Percentiles rank a stretch among this genome's conserved stretches.
Evolutionary conservation across 2,113 vertebrate genomes (phyloP).

Genomic region (Penelope pileata): DNA sequence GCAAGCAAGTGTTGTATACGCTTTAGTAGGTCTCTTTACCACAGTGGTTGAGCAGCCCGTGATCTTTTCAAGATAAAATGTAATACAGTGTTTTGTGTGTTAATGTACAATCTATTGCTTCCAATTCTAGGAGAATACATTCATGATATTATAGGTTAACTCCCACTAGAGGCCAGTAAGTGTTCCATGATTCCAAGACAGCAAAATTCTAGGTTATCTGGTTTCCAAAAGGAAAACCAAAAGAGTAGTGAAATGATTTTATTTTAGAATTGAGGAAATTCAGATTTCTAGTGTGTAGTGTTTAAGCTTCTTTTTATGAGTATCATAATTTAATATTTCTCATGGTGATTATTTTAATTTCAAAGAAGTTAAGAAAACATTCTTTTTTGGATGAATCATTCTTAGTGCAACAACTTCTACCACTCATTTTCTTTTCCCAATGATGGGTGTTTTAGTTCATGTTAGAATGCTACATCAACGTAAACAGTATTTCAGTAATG

Average conservation of each 20-base stretch:
- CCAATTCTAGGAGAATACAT: neutral
- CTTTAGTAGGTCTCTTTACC: neutral
- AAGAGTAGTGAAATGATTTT: neutral
- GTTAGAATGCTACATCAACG: neutral
- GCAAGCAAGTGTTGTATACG: neutral
- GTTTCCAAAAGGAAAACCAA: neutral
- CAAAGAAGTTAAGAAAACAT: neutral
- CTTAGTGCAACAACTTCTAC: neutral
- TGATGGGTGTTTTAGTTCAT: neutral
- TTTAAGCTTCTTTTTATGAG: neutral
- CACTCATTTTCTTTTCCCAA: neutral
- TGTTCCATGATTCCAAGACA: neutral
- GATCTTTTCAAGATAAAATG: neutral
- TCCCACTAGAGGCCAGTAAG: neutral
- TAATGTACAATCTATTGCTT: neutral
- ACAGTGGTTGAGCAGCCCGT: neutral
- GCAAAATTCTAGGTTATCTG: neutral
- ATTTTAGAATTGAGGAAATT: neutral
- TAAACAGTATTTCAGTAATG: neutral
- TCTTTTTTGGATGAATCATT: neutral
- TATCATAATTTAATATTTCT: neutral
- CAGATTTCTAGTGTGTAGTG: neutral
- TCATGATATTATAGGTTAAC: neutral
- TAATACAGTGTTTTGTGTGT: neutral
- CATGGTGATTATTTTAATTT: neutral